These are phyloP conservation scores for Nomada fabriciana DNA, from an alignment of 2,888 invertebrate species.

Conservation along the genomic window DNA sequence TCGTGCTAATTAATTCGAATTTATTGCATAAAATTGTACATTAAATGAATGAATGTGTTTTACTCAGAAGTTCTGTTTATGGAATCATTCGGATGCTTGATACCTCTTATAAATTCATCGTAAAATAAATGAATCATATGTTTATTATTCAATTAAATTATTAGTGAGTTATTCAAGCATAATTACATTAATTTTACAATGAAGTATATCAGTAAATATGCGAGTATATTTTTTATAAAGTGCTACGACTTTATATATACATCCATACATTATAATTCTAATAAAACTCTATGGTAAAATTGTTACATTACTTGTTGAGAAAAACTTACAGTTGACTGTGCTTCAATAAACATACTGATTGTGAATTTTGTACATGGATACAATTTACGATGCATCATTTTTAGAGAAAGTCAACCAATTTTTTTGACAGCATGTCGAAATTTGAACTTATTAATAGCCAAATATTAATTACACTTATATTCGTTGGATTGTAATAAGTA, in stretches of 20 bases:
- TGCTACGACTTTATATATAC: slow-evolving; percentile 38
- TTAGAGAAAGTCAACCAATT: too few species aligned
- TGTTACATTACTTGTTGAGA: slow-evolving; percentile 41
- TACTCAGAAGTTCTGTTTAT: slow-evolving; percentile 19
- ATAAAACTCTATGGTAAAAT: slow-evolving; percentile 32
- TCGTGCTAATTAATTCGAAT: slow-evolving; percentile 13
- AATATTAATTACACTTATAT: slow-evolving; percentile 15
- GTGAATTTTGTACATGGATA: slow-evolving; percentile 25
- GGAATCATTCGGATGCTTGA: slow-evolving; percentile 15
- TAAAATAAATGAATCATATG: slow-evolving; percentile 23
- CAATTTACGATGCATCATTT: not conserved
- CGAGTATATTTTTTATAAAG: slow-evolving; percentile 56
- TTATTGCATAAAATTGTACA: slow-evolving; percentile 44
- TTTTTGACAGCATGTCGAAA: not conserved
- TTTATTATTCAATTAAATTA: slow-evolving; percentile 17
- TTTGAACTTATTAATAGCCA: slow-evolving; percentile 1
- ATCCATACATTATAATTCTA: slow-evolving; percentile 30
- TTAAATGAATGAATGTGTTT: slow-evolving; percentile 17
- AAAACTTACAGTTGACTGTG: slow-evolving; percentile 20
- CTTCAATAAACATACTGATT: slow-evolving; percentile 31
- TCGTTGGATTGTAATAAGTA: slow-evolving; percentile 11
- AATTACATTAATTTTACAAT: slow-evolving; percentile 48
- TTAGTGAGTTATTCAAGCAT: slow-evolving; percentile 8
- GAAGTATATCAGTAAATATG: slow-evolving; percentile 47
- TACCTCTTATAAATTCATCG: slow-evolving; percentile 19